Conservation (phyloP, 2,113 vertebrate species). For the Leucopsar rothschildi region DNA sequence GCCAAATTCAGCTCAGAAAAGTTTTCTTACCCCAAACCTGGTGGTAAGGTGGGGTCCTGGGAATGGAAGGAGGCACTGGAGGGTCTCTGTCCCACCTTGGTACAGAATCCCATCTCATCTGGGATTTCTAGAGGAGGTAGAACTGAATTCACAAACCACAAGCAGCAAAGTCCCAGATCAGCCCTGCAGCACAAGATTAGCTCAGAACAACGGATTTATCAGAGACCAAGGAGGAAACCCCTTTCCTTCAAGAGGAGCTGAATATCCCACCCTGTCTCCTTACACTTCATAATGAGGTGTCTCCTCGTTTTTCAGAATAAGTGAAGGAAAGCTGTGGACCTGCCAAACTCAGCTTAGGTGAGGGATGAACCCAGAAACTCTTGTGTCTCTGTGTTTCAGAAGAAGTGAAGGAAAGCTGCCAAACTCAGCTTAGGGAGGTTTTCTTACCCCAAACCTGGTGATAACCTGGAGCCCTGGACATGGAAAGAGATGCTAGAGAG, state of each 20-base stretch:
- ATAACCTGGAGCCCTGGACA: rapidly evolving
- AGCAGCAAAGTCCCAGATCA: neutral
- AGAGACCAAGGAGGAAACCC: neutral
- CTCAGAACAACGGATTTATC: neutral
- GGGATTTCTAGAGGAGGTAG: neutral
- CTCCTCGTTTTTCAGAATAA: neutral
- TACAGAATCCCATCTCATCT: neutral
- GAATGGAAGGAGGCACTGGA: neutral
- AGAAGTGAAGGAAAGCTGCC: neutral
- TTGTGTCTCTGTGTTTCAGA: neutral
- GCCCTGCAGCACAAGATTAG: neutral
- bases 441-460: neutral
- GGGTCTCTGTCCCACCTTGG: neutral
- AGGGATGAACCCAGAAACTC: neutral
- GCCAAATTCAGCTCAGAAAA: neutral
- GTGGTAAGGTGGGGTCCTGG: rapidly evolving
- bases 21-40: neutral
- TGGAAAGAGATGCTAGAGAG: neutral
- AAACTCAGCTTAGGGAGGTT: neutral
- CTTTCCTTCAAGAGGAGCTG: neutral
- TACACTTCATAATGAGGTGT: neutral
- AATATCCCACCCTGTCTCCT: neutral
- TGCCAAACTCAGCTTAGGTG: neutral
- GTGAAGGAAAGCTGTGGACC: neutral
- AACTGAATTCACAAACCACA: neutral